A percentile compares a stretch with the other conserved stretches of the same genome.
Evolutionary conservation across 2,797 vertebrate genomes (phyloP).

Genomic region (Tauraco hartlaubi): DNA sequence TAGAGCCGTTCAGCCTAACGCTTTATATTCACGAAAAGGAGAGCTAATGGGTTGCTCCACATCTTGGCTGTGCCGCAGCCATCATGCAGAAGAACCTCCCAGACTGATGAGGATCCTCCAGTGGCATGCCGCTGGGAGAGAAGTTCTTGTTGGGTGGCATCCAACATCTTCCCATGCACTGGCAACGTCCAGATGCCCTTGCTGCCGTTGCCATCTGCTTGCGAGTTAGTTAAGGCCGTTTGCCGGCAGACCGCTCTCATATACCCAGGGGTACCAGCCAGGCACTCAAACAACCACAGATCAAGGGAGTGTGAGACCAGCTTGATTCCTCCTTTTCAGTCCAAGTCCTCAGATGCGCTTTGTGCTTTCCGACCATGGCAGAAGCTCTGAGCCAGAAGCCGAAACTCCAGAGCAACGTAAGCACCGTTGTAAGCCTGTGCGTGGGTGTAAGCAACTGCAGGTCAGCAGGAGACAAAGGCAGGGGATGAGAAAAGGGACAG

Average conservation of each 20-base stretch:
- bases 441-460: fast-evolving
- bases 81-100: neutral
- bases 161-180: neutral
- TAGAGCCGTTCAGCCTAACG: neutral
- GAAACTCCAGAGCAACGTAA: neutral
- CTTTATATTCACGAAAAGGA: neutral
- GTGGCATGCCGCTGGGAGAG: neutral
- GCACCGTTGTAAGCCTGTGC: neutral
- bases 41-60: neutral
- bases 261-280: neutral
- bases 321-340: neutral
- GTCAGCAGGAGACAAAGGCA: neutral
- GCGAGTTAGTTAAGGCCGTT: neutral
- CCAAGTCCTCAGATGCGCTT: neutral
- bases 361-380: neutral
- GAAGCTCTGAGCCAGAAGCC: neutral
- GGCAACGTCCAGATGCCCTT: neutral
- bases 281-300: neutral
- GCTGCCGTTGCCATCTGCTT: neutral
- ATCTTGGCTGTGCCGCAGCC: neutral
- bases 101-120: neutral
- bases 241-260: neutral
- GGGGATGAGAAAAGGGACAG: neutral
- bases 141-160: neutral
- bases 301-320: neutral